Evolutionary conservation across 1,140 invertebrate genomes (phyloP), one percentile per base, ranked within the genome.

Genomic region (Leptonema lineaticorne): DNA sequence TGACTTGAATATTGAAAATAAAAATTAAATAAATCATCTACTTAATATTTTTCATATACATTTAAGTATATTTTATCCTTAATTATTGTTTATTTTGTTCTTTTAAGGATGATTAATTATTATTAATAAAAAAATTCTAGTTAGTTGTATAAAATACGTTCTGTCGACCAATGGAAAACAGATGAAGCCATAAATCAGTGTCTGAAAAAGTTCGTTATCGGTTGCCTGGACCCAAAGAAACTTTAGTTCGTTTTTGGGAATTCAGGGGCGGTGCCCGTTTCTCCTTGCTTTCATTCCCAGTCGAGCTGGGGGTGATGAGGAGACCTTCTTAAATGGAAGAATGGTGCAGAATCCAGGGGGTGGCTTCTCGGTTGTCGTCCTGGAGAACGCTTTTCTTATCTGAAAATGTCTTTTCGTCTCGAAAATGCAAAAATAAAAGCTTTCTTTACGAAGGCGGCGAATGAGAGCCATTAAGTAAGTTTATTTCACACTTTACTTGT

Each of bases 361-460:
- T 14, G 1, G 50, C 11, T 45, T 45, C 20, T 62, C 11, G 11
- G 41, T 7, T 16, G 57, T 22, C 24, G 28, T 22, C 28, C 22
- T 27, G 29, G 22, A 37, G 62, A 48, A 48, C 62, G 62, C 26
- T 64, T 53, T 53, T 24, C 62, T 64, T 64, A 64, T 64, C 62
- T 64, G 18, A 24, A 29, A 20, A 28, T 46, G 30, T 50, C 62
- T 64, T 64, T 45, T 62, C 26, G 50, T 41, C 50, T 20, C 50
- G 18, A 53, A n/a, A n/a, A n/a, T 24, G 50, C 50, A 53, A 53
- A 53, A 53, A 53, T 53, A 53, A 53, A 53, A 24, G 37, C 37
- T 3, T 41, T n/a, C 37, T 9, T 41, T 41, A 14, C 37, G 37
- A 41, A n/a, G n/a, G n/a, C n/a, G n/a, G n/a, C n/a, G n/a, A n/a